Evolutionary conservation across 1,140 invertebrate species (phyloP), one percentile per base, ranked within the genome.

Genomic region (Diprion similis): DNA sequence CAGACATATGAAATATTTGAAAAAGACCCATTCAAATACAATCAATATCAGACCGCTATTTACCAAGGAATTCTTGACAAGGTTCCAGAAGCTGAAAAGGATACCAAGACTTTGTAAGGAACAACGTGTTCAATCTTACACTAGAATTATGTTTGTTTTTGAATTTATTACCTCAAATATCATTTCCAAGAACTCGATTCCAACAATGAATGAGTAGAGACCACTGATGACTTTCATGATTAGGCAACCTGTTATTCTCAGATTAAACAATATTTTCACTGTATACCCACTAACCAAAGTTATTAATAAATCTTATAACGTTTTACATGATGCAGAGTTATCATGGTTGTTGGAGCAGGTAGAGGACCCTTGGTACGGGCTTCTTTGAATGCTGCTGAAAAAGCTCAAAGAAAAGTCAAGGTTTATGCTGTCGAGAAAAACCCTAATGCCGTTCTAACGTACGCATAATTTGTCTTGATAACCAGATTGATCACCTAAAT

Each of bases 401-500:
- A 91, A 72, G 91, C 92, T 8, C 88, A 91, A 47, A 86, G 89
- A 66, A 89, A 90, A 81, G 84, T 91, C 0, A 91, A 91, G 86
- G 88, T 98, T n/a, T 98, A 97, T 88, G 97, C 97, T 18, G 94
- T 99, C 0, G 99, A 99, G 85, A 99, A 99, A 86, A 99, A 99
- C 91, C 94, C 96, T 0, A 98, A 97, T 90, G 98, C 99, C 65
- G 91, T 99, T 71, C 92, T 98, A 45, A 98, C 98, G 81, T 92
- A 89, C 88, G 88, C 78, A 71, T 48, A 24, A 71, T 74, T 68
- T 64, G 18, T 48, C 70, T 64, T 48, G 71, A 46, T n/a, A 76
- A 46, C 51, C 70, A 24, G 8, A 17, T 69, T 7, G 13, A 70
- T 69, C 24, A 70, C 59, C 64, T 66, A 67, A 67, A 11, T 18